Evolutionary conservation across 2,888 invertebrate species (phyloP), one percentile per base, ranked within the genome.

Genomic region (Minunthozetes semirufus): DNA sequence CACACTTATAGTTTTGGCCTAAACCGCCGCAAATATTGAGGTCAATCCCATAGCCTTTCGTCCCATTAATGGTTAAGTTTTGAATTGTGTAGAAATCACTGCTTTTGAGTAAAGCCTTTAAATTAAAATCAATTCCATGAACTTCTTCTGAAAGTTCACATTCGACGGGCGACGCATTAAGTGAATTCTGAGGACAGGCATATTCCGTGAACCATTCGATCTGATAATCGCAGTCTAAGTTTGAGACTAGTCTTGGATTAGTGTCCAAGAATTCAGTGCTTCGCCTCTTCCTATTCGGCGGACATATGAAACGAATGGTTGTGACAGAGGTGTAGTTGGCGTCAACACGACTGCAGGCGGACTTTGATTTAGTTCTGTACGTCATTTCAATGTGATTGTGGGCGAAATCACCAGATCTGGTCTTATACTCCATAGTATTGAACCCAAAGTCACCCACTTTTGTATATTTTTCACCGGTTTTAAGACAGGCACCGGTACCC

Each of bases 141-240:
- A 79, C 75, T 48, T 80, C 80, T 63, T 72, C 78, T 77, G 78
- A 79, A 19, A 83, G 80, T 25, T 79, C 78, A 76, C 82, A 83
- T 5, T 80, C 75, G 25, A 76, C 76, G 9, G 78, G 77, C 42
- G 72, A 53, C 0, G 75, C 76, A 29, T 79, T 78, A n/a, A 81
- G 79, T 0, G 78, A 71, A 11, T 79, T 76, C 61, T 80, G 80
- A 6, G 80, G 79, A 78, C 83, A 83, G 5, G 83, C 82, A 78
- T 81, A 81, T 75, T 83, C 82, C 5, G 82, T 83, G 72, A 80
- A 79, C 83, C 83, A 83, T 66, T 81, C 80, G 27, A 83, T 78
- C 22, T 80, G 78, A 77, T 81, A 81, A 56, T 80, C 80, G 76
- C 82, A 83, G 46, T 77, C 77, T 5, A 72, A 71, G 63, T 76